Conservation (phyloP, 2,888 invertebrate species). For the Aphrophora alni region DNA sequence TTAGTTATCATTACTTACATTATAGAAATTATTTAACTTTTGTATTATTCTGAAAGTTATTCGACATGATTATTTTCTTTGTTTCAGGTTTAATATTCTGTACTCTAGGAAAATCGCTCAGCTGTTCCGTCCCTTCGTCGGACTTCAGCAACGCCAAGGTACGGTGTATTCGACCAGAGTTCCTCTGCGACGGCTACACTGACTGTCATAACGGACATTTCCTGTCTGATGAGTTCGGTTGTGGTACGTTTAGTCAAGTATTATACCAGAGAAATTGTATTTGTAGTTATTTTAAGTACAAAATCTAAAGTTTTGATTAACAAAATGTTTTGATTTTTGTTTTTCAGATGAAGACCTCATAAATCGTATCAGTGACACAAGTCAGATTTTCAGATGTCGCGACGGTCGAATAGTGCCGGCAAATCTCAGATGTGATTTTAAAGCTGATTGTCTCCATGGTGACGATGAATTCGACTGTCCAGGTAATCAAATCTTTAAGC, state of each 20-base stretch:
- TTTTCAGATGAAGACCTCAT: slow-evolving; percentile 3
- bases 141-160: slow-evolving; percentile 37
- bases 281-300: too few species aligned
- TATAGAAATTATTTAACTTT: too few species aligned
- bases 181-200: slow-evolving; percentile 58
- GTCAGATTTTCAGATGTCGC: slow-evolving; percentile 47
- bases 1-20: too few species aligned
- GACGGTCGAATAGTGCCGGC: slow-evolving; percentile 54
- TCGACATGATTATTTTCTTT: too few species aligned
- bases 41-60: too few species aligned
- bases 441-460: slow-evolving; percentile 57
- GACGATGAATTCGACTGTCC: slow-evolving; percentile 56
- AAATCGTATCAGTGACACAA: neutral
- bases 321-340: too few species aligned
- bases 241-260: slow-evolving; percentile 40
- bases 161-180: slow-evolving; percentile 56
- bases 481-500: too few species aligned
- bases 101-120: slow-evolving; percentile 47
- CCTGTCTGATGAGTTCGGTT: slow-evolving; percentile 58
- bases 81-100: slow-evolving; percentile 47
- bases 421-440: slow-evolving; percentile 55
- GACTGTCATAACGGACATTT: slow-evolving; percentile 57
- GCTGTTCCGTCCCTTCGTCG: slow-evolving; percentile 43
- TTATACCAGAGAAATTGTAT: too few species aligned
- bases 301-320: too few species aligned